Evolutionary conservation across 2,113 vertebrate species (phyloP).

Genomic region (Astur gentilis): DNA sequence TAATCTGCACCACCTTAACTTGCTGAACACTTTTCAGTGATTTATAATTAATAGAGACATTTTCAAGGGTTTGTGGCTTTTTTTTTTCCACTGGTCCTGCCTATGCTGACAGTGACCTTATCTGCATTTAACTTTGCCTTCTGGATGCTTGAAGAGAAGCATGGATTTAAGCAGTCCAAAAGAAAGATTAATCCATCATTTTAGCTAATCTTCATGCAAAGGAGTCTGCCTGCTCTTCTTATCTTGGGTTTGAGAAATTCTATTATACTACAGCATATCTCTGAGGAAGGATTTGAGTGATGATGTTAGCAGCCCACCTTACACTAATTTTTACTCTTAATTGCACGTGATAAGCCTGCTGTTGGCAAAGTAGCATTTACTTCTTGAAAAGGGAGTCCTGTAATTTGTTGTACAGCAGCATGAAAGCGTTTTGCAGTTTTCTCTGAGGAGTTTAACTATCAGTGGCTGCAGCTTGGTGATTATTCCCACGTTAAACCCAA

Average conservation of each 20-base stretch:
- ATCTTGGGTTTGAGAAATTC: not conserved
- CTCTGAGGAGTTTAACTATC: not conserved
- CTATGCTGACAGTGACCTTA: not conserved
- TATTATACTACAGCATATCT: not conserved
- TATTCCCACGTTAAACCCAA: not conserved
- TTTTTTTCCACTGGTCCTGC: not conserved
- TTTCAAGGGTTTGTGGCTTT: not conserved
- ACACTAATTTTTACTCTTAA: not conserved
- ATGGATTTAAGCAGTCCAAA: not conserved
- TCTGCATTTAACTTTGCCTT: not conserved
- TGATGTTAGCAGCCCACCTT: slow-evolving; percentile 17
- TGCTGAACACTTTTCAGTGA: not conserved
- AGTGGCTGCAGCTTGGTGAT: not conserved
- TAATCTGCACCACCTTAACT: not conserved
- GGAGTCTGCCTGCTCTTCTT: not conserved
- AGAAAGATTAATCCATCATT: not conserved
- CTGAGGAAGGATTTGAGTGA: not conserved
- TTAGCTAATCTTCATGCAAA: slow-evolving; percentile 10
- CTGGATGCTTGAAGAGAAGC: not conserved
- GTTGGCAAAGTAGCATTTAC: not conserved
- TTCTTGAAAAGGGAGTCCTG: not conserved
- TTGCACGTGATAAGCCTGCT: not conserved
- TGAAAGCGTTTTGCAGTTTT: not conserved
- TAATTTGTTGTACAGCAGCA: not conserved
- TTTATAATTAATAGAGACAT: not conserved